Base-by-base conservation (phyloP, 1,140 invertebrate genomes). In the Condylostylus longicornis region DNA sequence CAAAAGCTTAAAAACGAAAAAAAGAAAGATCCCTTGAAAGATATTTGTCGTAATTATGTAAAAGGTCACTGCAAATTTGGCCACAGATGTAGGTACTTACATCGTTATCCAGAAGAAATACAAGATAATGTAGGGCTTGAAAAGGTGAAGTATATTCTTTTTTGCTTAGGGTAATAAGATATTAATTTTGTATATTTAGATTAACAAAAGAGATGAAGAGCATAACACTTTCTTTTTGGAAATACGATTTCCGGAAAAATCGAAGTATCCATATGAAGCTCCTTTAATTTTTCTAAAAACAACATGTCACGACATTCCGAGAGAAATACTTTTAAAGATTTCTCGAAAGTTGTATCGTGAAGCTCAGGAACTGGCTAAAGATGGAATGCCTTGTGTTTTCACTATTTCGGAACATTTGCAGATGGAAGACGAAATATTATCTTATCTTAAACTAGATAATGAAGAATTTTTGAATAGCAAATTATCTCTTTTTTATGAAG, bases 61-160 rank as follows among this genome's bases (percentile, higher is more conserved):
- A 68, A 67, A 47, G 77, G 77, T 29, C 59, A 67, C 44, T 83
- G 79, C 55, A 72, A 70, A 50, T 82, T 67, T 63, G 76, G 73
- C 17, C 58, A 62, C 36, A 79, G 75, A 51, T 82, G 80, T 60
- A 70, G 71, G 49, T 82, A 75, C 65, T 67, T 68, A n/a, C 79
- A 82, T 60, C 65, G 76, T 51, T 62, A 58, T 51, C 41, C 59
- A 57, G 42, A 50, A 42, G 42, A 50, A 17, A 48, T 36, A 30
- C 49, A 60, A 40, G 61, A 62, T 48, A 53, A 54, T 41, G 35
- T 38, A 14, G 30, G 20, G 29, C 35, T 35, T 12, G 10, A 37
- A 44, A 21, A 29, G 14, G 4, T 6, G 31, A 20, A 33, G 2
- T 13, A 31, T 22, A 15, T 6, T 15, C 14, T 14, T 5, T 25